Conservation (phyloP, 2,888 invertebrate species). For the Lycaena phlaeas region DNA sequence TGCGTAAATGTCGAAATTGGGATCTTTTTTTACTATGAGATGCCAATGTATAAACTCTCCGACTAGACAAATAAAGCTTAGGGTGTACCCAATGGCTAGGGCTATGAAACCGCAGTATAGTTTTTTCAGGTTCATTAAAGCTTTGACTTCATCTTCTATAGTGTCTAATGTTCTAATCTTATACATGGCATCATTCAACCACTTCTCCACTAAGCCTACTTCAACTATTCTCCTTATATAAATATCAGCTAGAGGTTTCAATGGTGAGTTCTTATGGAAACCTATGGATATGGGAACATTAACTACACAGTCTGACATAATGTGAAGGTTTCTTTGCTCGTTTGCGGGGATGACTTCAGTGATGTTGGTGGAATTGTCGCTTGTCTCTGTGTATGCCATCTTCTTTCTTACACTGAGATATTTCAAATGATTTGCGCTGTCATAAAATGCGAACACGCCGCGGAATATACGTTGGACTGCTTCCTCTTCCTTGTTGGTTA, state of each 20-base stretch:
- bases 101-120: slow-evolving; percentile 84
- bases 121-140: slow-evolving; percentile 83
- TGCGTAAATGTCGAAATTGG: slow-evolving; percentile 80
- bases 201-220: slow-evolving; percentile 83
- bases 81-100: slow-evolving; percentile 77
- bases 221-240: slow-evolving; percentile 79
- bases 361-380: slow-evolving; percentile 31
- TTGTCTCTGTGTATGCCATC: slow-evolving; percentile 29
- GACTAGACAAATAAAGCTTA: slow-evolving; percentile 71
- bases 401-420: slow-evolving; percentile 76
- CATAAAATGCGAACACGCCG: slow-evolving; percentile 85
- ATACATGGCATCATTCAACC: slow-evolving; percentile 83
- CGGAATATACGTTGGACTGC: slow-evolving; percentile 78
- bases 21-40: slow-evolving; percentile 76
- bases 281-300: slow-evolving; percentile 87
- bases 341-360: slow-evolving; percentile 21
- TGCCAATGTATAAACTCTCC: slow-evolving; percentile 80
- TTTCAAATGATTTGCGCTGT: slow-evolving; percentile 81
- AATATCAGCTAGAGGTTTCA: slow-evolving; percentile 79
- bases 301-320: slow-evolving; percentile 86
- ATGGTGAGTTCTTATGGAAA: slow-evolving; percentile 85
- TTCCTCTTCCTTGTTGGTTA: slow-evolving; percentile 72
- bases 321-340: slow-evolving; percentile 76
- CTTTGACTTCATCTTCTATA: slow-evolving; percentile 77
- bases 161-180: slow-evolving; percentile 67